Conservation (phyloP, 2,113 vertebrate genomes). For the Potamarius usumacintae region DNA sequence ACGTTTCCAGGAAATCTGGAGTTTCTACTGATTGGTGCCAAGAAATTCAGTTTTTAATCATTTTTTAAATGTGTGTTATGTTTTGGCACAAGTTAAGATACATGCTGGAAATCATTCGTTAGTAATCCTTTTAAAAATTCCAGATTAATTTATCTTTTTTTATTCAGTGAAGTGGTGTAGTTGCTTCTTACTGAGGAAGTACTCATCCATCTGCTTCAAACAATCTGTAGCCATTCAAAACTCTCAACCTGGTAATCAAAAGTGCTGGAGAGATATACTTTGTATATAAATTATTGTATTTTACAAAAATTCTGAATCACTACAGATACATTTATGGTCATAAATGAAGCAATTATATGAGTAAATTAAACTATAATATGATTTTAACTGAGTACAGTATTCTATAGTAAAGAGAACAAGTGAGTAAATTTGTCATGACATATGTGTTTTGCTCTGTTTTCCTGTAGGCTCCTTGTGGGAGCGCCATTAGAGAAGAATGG, state of each 20-base stretch:
- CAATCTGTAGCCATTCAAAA: not conserved
- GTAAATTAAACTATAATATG: not conserved
- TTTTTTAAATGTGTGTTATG: not conserved
- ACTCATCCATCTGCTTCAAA: not conserved
- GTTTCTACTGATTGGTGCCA: not conserved
- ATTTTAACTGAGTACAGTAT: not conserved
- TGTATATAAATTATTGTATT: not conserved
- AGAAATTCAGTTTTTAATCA: not conserved
- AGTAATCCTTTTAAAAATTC: not conserved
- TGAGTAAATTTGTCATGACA: not conserved
- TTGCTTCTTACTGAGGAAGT: not conserved
- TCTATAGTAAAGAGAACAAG: not conserved
- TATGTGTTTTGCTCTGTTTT: conserved; percentile 22
- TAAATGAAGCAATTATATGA: not conserved
- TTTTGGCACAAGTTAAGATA: not conserved
- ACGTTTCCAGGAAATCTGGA: conserved; percentile 9
- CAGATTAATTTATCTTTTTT: not conserved
- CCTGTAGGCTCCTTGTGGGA: conserved; percentile 86
- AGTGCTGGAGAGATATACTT: not conserved
- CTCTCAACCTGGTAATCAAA: not conserved
- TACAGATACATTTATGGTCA: not conserved
- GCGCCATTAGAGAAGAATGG: conserved; percentile 86
- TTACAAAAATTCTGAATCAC: not conserved
- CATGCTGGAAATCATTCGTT: not conserved
- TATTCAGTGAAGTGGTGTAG: not conserved